Base-by-base conservation (phyloP, 1,140 invertebrate species). In the Eriocheir sinensis region DNA sequence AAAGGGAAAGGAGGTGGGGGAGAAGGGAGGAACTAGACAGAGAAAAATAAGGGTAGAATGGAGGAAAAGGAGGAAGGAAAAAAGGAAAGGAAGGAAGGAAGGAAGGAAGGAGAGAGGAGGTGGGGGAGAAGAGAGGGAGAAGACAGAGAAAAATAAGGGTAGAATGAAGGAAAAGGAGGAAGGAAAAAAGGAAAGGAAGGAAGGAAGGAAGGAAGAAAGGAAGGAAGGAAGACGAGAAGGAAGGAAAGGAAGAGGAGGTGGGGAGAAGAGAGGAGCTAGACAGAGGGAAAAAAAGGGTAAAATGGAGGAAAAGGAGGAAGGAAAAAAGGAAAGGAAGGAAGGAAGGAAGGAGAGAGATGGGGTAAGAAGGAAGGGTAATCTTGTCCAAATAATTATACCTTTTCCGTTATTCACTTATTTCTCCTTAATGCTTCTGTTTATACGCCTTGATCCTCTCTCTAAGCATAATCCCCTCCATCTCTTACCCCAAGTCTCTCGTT, bases 151-250 rank as follows among this genome's bases (percentile, higher is more conserved):
- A 41, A 32, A 86, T 34, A 86, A 41, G 83, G 9, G 81, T 3
- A 32, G 0, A 15, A 15, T 36, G 83, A 30, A 27, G 8, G 80
- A 30, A 4, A 4, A 4, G n/a, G 80, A 30, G 80, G n/a, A 36
- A 30, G 6, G n/a, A 85, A 2, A 85, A 40, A 27, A 9, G 38
- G 40, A 86, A 36, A 27, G 12, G 30, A n/a, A 40, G 21, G 88
- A 34, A 53, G 38, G 27, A 60, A 92, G 53, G 21, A 17, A 83
- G 41, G 32, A 15, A 6, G 15, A 21, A 32, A 48, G 17, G 44
- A 60, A 44, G n/a, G 38, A 48, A 40, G 89, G n/a, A 44, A 90
- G 89, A 60, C 9, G 44, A 36, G 89, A 91, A 32, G 15, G 17
- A 91, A n/a, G 53, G 8, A 90, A 32, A 53, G 32, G 44, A 60